phyloP scores from a whole-genome alignment of 2,888 invertebrate genomes.

The Busseola fusca region DNA sequence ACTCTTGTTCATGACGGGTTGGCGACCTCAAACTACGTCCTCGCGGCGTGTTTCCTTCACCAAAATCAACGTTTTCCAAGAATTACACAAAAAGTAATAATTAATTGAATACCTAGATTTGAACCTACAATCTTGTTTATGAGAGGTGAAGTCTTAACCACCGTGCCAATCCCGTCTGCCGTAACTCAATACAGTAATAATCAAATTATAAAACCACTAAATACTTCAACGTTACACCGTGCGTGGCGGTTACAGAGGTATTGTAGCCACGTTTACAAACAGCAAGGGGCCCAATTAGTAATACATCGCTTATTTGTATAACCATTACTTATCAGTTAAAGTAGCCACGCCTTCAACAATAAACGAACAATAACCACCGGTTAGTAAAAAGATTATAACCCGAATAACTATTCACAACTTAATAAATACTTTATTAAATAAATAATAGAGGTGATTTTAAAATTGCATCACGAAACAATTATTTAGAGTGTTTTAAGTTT shows the following conservation, averaged over 20 bases:
- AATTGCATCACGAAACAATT: constrained; percentile 5
- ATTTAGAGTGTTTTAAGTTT: constrained; percentile 10
- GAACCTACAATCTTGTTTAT: no score
- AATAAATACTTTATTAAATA: constrained; percentile 12
- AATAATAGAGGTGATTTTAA: constrained; percentile 16
- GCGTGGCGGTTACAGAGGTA: constrained; percentile 12
- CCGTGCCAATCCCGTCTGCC: neutral
- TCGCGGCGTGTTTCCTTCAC: no score
- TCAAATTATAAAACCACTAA: neutral
- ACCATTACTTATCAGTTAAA: constrained; percentile 58
- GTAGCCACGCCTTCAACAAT: constrained; percentile 63
- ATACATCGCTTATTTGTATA: constrained; percentile 53
- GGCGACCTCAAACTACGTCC: no score
- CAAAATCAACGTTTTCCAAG: no score
- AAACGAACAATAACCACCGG: constrained; percentile 44
- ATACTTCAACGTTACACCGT: neutral
- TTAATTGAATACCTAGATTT: no score
- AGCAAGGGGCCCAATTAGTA: constrained; percentile 48
- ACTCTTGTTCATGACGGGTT: no score
- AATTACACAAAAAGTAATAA: no score
- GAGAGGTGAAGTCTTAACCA: no score
- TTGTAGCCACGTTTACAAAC: constrained; percentile 4
- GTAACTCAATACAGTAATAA: constrained; percentile 4
- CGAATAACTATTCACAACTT: neutral
- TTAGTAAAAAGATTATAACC: constrained; percentile 38